Conservation (phyloP, 2,797 vertebrate genomes). For the Psittacula derbiana region DNA sequence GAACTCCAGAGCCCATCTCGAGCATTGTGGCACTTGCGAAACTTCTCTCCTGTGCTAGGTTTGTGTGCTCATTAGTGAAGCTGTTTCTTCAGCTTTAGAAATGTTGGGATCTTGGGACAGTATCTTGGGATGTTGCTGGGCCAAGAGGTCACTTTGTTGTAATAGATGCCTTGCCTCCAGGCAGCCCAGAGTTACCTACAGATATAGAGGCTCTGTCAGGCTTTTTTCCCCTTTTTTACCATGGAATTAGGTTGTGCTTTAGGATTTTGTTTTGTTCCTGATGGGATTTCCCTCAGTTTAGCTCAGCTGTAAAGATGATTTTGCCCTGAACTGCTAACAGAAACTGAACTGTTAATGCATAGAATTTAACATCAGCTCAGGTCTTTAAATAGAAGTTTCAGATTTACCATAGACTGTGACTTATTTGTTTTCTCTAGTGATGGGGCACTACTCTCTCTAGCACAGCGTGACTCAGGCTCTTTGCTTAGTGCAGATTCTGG, state of each 20-base stretch:
- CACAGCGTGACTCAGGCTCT: background rate
- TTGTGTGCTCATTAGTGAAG: background rate
- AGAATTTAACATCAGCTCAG: background rate
- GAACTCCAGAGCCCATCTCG: background rate
- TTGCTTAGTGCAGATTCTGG: background rate
- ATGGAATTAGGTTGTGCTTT: background rate
- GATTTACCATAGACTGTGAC: background rate
- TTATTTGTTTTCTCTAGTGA: background rate
- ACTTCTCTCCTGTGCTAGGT: background rate
- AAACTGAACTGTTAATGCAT: background rate
- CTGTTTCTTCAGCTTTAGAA: background rate
- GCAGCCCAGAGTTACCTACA: background rate
- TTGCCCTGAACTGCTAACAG: background rate
- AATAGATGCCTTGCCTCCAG: accelerated
- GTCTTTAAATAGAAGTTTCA: background rate
- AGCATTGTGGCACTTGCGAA: background rate
- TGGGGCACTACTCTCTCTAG: accelerated
- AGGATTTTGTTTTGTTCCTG: background rate
- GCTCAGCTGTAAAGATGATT: background rate
- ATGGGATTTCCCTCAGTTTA: background rate
- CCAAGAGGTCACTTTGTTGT: background rate
- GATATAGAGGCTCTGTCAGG: no score
- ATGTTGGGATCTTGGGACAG: background rate
- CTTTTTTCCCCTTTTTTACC: background rate
- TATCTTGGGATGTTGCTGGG: background rate